These are phyloP conservation scores for Aporrectodea caliginosa DNA, from an alignment of 1,140 invertebrate genomes.

Conservation along the genomic window DNA sequence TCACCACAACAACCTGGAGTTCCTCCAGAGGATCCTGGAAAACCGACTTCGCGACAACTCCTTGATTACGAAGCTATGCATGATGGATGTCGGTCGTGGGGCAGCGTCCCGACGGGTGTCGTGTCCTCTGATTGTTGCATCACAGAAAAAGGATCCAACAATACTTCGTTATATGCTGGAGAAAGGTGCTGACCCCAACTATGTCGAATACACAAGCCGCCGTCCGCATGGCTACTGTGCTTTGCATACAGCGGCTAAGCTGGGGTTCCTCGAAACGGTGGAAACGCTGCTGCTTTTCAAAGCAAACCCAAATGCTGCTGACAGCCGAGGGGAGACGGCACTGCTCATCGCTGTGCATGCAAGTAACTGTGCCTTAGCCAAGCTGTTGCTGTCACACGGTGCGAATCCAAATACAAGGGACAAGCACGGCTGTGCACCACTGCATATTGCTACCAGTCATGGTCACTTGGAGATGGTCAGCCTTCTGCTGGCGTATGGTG, in stretches of 20 bases:
- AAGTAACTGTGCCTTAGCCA: neutral
- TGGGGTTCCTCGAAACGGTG: neutral
- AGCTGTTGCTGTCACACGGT: slow-evolving; percentile 13
- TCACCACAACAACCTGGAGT: neutral
- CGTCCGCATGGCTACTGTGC: neutral
- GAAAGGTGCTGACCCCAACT: neutral
- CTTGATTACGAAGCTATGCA: neutral
- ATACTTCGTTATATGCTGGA: neutral
- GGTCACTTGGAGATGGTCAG: slow-evolving; percentile 9
- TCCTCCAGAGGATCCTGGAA: neutral
- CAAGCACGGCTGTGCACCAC: neutral
- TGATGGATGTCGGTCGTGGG: neutral
- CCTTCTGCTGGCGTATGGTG: neutral
- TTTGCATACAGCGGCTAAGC: neutral
- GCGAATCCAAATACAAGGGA: slow-evolving; percentile 14
- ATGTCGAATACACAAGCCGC: neutral
- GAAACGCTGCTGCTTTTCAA: neutral
- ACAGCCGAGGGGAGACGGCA: neutral
- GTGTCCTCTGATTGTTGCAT: neutral
- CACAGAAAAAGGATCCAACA: neutral
- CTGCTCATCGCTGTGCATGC: neutral
- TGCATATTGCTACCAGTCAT: slow-evolving; percentile 20
- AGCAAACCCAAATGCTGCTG: neutral
- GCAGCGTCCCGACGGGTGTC: neutral
- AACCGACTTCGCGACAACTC: neutral